These are phyloP conservation scores for Nomada hirtipes DNA, from an alignment of 2,888 invertebrate genomes.

Conservation along the genomic window DNA sequence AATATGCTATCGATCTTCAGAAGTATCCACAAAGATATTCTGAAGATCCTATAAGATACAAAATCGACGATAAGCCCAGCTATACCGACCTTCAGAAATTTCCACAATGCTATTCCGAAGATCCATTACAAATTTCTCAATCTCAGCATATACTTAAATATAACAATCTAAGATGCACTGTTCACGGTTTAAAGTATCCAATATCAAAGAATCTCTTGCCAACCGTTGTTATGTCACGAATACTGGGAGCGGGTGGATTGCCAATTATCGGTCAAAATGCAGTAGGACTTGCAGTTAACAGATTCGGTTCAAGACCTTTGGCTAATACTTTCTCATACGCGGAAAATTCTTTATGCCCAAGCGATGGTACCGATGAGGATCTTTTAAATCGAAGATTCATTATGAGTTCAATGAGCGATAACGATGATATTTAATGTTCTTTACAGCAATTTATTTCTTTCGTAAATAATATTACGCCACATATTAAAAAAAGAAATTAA, in stretches of 20 bases:
- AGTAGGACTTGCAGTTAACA: conserved; percentile 81
- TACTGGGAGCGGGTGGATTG: conserved; percentile 78
- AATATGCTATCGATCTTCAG: conserved; percentile 76
- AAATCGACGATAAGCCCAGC: conserved; percentile 69
- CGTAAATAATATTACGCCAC: conserved; percentile 11
- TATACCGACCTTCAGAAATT: conserved; percentile 79
- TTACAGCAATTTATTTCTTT: conserved; percentile 13
- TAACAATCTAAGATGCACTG: conserved; percentile 78
- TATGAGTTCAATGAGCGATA: conserved; percentile 79
- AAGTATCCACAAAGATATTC: conserved; percentile 79
- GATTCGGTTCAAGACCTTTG: conserved; percentile 78
- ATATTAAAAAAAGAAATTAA: conserved; percentile 20
- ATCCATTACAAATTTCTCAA: conserved; percentile 74
- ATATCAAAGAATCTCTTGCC: conserved; percentile 77
- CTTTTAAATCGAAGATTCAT: conserved; percentile 77
- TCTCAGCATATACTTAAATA: conserved; percentile 77
- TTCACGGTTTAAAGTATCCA: conserved; percentile 77
- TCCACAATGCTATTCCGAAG: conserved; percentile 80
- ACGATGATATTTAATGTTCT: conserved; percentile 75
- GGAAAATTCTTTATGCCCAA: conserved; percentile 75
- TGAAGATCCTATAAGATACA: conserved; percentile 75
- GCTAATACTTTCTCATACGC: conserved; percentile 71
- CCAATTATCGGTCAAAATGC: conserved; percentile 81
- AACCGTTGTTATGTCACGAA: conserved; percentile 66
- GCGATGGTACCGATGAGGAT: conserved; percentile 76